Evolutionary conservation across 2,888 invertebrate species (phyloP).

Genomic region (Lingula anatina): DNA sequence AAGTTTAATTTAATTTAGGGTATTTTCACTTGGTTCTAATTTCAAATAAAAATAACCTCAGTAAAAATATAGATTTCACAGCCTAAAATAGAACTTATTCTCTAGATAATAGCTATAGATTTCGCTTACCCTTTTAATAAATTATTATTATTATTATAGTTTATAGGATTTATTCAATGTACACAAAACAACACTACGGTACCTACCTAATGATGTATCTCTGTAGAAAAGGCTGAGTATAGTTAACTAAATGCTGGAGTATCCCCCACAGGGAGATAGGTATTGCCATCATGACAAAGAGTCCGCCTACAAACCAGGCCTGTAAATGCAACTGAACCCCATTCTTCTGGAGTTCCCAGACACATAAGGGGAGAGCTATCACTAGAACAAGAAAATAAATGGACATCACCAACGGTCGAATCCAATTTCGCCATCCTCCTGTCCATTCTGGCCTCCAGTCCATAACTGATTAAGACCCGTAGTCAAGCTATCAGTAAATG

Average conservation of each 20-base stretch:
- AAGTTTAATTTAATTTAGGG: too few species aligned
- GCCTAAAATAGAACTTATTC: too few species aligned
- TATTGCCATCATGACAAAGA: constrained; percentile 85
- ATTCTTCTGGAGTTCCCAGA: constrained; percentile 67
- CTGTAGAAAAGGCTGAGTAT: constrained; percentile 84
- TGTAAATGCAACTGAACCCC: constrained; percentile 68
- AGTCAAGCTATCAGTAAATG: too few species aligned
- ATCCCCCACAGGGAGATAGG: constrained; percentile 95
- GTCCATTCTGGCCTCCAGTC: constrained; percentile 1
- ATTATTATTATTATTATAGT: too few species aligned
- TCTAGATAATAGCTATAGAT: too few species aligned
- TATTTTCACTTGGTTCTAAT: too few species aligned
- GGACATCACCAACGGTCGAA: constrained; percentile 75
- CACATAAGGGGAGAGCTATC: constrained; percentile 76
- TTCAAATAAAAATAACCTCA: too few species aligned
- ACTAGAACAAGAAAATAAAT: constrained; percentile 76
- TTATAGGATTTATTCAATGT: too few species aligned
- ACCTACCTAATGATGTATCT: constrained; percentile 90
- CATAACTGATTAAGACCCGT: too few species aligned
- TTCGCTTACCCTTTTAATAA: too few species aligned
- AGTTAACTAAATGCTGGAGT: constrained; percentile 87
- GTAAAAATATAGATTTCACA: too few species aligned
- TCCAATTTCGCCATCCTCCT: constrained; percentile 88
- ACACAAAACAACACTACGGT: too few species aligned
- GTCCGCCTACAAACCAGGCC: constrained; percentile 74